A percentile compares a stretch with the other conserved stretches of the same genome.
phyloP scores from a whole-genome alignment of 2,888 invertebrate genomes.

The Drosophila barbarae region DNA sequence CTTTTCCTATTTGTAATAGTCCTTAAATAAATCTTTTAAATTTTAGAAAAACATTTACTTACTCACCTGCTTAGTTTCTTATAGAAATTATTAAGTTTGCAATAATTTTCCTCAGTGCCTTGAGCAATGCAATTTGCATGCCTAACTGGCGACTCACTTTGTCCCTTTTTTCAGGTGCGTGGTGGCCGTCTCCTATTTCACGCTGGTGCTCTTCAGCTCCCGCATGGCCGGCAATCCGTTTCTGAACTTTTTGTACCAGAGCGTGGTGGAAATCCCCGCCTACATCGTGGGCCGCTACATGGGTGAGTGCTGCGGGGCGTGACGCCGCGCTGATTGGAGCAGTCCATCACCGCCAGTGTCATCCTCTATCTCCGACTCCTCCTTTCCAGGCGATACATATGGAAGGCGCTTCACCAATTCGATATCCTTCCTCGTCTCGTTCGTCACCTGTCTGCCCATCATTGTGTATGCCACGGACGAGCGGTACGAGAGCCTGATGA shows the following conservation, averaged over 20 bases:
- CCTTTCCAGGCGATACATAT: conserved; percentile 79
- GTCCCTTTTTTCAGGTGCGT: conserved; percentile 79
- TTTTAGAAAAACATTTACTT: not conserved
- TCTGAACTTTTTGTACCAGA: conserved; percentile 84
- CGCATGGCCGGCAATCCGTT: conserved; percentile 84
- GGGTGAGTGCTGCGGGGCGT: conserved; percentile 67
- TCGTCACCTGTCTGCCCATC: conserved; percentile 79
- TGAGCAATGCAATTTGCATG: conserved; percentile 61
- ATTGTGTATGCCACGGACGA: conserved; percentile 78
- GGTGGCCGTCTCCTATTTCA: conserved; percentile 81
- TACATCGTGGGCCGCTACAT: conserved; percentile 82
- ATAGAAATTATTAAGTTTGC: not conserved
- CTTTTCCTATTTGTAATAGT: not conserved
- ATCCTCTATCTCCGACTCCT: not conserved
- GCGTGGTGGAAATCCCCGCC: conserved; percentile 84
- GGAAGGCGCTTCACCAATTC: conserved; percentile 82
- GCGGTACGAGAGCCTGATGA: conserved; percentile 72
- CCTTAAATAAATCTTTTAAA: not conserved
- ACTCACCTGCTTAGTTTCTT: no score
- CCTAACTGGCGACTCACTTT: conserved; percentile 49
- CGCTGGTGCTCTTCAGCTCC: conserved; percentile 81
- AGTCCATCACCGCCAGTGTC: conserved; percentile 28
- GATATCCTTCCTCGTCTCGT: conserved; percentile 79
- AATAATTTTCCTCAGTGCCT: conserved; percentile 1
- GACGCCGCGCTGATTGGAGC: conserved; percentile 32